Evolutionary conservation across 2,113 vertebrate species (phyloP).

Genomic region (Hassar affinis): DNA sequence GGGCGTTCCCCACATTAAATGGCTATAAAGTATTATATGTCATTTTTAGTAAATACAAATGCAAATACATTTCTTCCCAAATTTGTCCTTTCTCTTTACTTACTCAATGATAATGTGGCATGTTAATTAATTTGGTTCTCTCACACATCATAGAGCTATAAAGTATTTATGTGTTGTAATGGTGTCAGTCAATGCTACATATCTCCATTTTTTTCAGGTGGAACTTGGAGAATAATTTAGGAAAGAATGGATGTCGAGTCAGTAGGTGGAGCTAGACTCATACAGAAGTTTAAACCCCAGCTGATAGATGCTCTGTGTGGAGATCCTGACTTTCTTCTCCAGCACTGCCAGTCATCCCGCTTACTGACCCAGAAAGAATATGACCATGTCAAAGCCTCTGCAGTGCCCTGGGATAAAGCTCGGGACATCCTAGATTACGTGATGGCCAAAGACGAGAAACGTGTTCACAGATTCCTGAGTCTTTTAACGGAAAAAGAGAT

Average conservation of each 20-base stretch:
- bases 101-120: background rate
- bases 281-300: constrained; percentile 58
- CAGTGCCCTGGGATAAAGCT: constrained; percentile 57
- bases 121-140: background rate
- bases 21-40: background rate
- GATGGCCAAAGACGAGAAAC: constrained; percentile 57
- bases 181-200: too few relatives aligned
- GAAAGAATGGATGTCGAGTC: constrained; percentile 56
- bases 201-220: background rate
- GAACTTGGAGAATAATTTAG: background rate
- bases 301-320: constrained; percentile 65
- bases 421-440: constrained; percentile 69
- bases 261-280: constrained; percentile 50
- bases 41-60: background rate
- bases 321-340: constrained; percentile 69
- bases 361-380: constrained; percentile 64
- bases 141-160: background rate
- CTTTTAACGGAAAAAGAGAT: constrained; percentile 56
- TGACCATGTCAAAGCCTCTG: constrained; percentile 59
- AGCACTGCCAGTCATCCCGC: constrained; percentile 61
- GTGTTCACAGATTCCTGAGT: constrained; percentile 55
- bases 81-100: background rate
- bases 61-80: too few relatives aligned
- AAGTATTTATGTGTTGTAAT: background rate
- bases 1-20: too few relatives aligned